These are phyloP conservation scores for Alethe castanea DNA, from an alignment of 2,113 vertebrate genomes.

Conservation along the genomic window DNA sequence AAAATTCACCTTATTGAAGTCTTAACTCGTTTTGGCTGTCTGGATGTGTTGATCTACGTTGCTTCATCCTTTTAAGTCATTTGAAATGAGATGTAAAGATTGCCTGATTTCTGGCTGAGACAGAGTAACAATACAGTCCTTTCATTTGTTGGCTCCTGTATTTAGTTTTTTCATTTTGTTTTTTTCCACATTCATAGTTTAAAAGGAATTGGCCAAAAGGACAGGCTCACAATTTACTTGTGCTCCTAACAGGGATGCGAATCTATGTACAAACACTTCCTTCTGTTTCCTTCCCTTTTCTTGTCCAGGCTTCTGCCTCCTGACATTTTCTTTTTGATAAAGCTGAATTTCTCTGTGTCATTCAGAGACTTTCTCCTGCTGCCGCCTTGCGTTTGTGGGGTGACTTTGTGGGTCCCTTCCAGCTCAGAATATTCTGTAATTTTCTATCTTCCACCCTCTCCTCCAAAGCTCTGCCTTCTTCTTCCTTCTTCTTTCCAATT, in stretches of 20 bases:
- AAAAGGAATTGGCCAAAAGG: background rate
- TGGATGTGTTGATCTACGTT: background rate
- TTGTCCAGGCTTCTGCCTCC: background rate
- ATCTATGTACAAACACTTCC: background rate
- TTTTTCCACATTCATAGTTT: background rate
- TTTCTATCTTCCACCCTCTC: background rate
- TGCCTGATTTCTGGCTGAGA: background rate
- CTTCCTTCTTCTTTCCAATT: background rate
- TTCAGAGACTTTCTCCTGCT: background rate
- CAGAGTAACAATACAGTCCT: background rate
- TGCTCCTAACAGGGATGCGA: background rate
- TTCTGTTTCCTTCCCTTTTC: background rate
- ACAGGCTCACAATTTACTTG: rapidly evolving
- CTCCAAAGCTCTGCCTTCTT: background rate
- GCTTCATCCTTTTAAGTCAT: background rate
- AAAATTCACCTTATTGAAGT: background rate
- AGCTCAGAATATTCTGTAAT: background rate
- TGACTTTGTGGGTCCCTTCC: background rate
- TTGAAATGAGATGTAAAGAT: background rate
- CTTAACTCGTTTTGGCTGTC: background rate
- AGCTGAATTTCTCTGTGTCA: background rate
- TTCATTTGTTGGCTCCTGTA: background rate
- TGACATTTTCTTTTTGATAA: background rate
- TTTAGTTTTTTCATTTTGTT: background rate
- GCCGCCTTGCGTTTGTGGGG: background rate